Evolutionary conservation across 2,113 vertebrate genomes (phyloP), one percentile per base, ranked within the genome.

Genomic region (Erinaceus europaeus): DNA sequence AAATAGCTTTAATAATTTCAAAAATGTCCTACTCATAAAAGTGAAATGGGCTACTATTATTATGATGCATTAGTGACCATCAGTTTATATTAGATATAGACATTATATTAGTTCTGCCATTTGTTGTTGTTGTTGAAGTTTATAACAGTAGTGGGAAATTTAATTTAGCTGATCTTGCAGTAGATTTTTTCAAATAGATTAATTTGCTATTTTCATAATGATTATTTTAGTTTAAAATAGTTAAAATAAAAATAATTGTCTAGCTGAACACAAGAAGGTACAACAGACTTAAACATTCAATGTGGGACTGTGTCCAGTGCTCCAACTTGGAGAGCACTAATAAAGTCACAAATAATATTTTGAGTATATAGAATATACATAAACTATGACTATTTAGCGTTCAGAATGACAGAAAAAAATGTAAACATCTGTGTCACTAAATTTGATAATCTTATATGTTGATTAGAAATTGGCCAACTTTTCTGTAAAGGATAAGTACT

Each of bases 221-320:
- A 38, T 67, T 73, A 71, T 61, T 88, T 86, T 38, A 44, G 9
- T 76, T n/a, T 13, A 85, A 91, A 84, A 7, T 83, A 78, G 10
- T 34, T 80, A 57, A 88, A 75, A 61, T 79, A 36, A 48, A 48
- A 52, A 65, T 38, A 27, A 27, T 21, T 15, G 1, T 74, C 52
- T 2, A 12, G 1, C 13, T 34, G 15, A 50, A 36, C 50, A 59
- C 7, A 44, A 25, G 42, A 67, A 73, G 32, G 32, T 72, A 21
- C 8, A 48, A 48, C 2, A 67, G 18, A 4, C 13, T 78, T 64
- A 50, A 82, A 14, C 4, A 86, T 57, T 0, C 52, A 50, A 23
- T 23, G 34, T 2, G 13, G 40, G 27, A 69, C 57, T 27, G 50
- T 34, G 2, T 59, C 6, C 27, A 25, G n/a, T 25, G 18, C 20